Evolutionary conservation across 2,797 vertebrate species (phyloP).

Genomic region (Peromyscus nudipes): DNA sequence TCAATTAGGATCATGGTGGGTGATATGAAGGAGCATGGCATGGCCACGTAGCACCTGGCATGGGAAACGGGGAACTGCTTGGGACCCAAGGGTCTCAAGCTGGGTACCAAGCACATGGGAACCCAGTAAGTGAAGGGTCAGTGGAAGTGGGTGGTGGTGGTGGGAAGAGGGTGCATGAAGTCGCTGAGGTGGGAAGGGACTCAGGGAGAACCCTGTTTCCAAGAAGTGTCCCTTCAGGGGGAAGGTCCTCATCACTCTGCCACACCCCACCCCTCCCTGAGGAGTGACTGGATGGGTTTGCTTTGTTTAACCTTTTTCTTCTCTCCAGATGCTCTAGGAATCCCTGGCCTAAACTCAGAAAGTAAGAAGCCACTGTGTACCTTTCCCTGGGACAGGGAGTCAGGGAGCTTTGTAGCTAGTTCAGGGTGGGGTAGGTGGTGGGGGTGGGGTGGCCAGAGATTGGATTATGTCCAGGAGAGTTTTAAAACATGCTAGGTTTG

Average conservation of each 20-base stretch:
- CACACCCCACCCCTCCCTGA: background rate
- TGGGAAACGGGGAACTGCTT: background rate
- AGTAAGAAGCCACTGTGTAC: no score
- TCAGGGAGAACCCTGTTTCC: background rate
- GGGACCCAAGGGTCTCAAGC: background rate
- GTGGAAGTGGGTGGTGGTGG: background rate
- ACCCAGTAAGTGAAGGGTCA: background rate
- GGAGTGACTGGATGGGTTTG: background rate
- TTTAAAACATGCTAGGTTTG: background rate
- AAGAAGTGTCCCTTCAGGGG: background rate
- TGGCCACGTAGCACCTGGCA: background rate
- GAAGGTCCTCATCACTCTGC: background rate
- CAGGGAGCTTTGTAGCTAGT: background rate
- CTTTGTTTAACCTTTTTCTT: background rate
- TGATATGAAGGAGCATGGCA: background rate
- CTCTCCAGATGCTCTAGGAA: background rate
- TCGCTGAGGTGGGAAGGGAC: background rate
- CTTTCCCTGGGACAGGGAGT: background rate
- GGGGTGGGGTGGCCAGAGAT: no score
- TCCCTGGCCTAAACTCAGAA: background rate
- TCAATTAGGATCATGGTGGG: background rate
- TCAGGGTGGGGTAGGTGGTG: background rate
- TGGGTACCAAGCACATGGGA: no score
- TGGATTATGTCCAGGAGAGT: background rate
- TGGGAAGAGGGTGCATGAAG: background rate